Percentiles rank a stretch among this genome's conserved stretches.
These are phyloP conservation scores for Pristionchus mayeri DNA, from an alignment of 2,888 invertebrate genomes.

Conservation along the genomic window DNA sequence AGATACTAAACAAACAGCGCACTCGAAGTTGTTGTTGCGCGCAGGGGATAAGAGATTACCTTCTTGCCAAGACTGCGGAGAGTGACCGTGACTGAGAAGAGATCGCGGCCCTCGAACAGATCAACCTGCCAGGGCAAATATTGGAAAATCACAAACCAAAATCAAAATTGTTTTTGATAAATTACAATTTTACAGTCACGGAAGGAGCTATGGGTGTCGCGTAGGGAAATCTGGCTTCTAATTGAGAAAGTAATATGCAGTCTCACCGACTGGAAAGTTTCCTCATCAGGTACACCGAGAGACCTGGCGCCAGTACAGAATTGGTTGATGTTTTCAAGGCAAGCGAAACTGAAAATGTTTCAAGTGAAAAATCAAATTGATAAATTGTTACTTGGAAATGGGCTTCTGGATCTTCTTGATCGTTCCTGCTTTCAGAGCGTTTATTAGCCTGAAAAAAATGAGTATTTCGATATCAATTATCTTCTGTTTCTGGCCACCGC, in stretches of 20 bases:
- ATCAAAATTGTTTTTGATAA: no score
- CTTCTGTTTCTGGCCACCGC: no score
- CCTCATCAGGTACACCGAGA: constrained; percentile 87
- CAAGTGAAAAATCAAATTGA: no score
- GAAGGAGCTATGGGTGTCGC: no score
- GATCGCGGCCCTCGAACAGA: constrained; percentile 94
- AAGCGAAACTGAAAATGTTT: no score
- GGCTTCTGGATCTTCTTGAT: constrained; percentile 92
- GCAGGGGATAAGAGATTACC: constrained; percentile 50
- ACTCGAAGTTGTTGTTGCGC: background rate
- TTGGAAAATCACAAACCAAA: background rate
- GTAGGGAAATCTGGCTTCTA: no score
- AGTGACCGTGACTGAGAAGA: constrained; percentile 86
- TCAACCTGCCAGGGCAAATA: constrained; percentile 81
- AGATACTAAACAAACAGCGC: background rate
- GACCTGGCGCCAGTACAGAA: constrained; percentile 82
- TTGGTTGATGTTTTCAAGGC: constrained; percentile 97
- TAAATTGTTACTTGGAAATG: no score
- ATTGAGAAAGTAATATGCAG: no score
- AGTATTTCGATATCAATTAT: no score
- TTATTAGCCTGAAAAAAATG: constrained; percentile 83
- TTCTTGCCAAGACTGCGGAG: constrained; percentile 63
- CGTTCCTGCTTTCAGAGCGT: constrained; percentile 87
- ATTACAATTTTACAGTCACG: no score
- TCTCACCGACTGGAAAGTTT: constrained; percentile 93